Evolutionary conservation across 1,140 invertebrate genomes (phyloP).

Genomic region (Wasmannia auropunctata): DNA sequence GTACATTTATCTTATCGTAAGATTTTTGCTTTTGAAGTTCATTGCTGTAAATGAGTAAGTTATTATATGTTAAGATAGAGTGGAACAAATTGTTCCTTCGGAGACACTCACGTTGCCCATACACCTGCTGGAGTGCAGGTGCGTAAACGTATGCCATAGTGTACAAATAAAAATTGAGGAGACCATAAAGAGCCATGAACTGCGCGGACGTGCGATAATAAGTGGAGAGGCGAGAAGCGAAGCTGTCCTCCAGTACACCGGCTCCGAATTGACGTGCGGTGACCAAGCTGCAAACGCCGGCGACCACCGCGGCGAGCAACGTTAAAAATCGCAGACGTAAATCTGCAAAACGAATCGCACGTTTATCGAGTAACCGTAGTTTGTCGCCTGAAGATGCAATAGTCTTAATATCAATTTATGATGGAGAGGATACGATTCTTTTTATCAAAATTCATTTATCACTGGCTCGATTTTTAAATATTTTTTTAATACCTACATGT

Average conservation of each 20-base stretch:
- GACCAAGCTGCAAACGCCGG: slow-evolving; percentile 91
- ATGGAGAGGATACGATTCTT: not conserved
- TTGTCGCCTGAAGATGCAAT: not conserved
- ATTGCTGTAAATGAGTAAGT: not conserved
- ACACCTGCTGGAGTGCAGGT: slow-evolving; percentile 91
- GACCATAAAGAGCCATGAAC: slow-evolving; percentile 98
- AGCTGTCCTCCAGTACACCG: slow-evolving; percentile 96
- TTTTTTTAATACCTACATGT: not conserved
- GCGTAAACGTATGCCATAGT: slow-evolving; percentile 98
- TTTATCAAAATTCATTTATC: not conserved
- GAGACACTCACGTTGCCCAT: slow-evolving; percentile 88
- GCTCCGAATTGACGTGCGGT: slow-evolving; percentile 94
- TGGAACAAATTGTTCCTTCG: not conserved
- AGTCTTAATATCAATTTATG: not conserved
- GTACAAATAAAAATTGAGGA: slow-evolving; percentile 97
- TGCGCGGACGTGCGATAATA: slow-evolving; percentile 96
- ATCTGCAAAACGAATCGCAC: slow-evolving; percentile 87
- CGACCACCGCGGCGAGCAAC: slow-evolving; percentile 93
- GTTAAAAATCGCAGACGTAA: slow-evolving; percentile 96
- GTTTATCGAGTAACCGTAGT: not conserved
- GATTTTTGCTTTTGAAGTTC: not conserved
- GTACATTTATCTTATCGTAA: not conserved
- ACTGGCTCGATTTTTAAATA: not conserved
- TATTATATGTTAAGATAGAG: not conserved
- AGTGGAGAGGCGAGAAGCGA: slow-evolving; percentile 94